Base-by-base conservation (phyloP, 2,888 invertebrate species). In the Odontothrips loti region DNA sequence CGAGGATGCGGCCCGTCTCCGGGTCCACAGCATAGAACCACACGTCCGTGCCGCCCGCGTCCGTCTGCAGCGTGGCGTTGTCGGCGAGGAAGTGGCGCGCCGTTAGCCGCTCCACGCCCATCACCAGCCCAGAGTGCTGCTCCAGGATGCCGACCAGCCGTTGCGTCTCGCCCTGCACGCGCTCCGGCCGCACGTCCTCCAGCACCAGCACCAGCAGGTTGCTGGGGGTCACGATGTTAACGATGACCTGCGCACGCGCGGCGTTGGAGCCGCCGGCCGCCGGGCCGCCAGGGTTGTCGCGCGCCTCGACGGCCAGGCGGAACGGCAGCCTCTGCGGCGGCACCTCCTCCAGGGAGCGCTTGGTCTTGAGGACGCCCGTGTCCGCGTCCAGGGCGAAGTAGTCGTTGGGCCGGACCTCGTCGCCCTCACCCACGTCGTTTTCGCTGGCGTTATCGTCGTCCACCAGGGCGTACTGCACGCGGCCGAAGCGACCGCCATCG, bases 21-120 rank as follows among this genome's bases (percentile, higher is more conserved):
- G 96, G 96, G 88, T 96, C 95, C 3, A 96, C 89, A 0, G 94
- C 90, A 85, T 96, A 96, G 86, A 97, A 92, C 95, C 96, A 96
- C 10, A 96, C 91, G 85, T 96, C 96, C 0, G 96, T 95, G 11
- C 94, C 95, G 10, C 90, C 90, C 0, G 91, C 88, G 86, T 95
- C 93, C 58, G 88, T 88, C 84, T 93, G 93, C 29, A 95, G 87
- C 0, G 94, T 94, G 8, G 94, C 93, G 86, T 95, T 96, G 80
- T 91, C 91, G 17, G 92, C 92, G 15, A 94, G 86, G 84, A 90
- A 92, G 86, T 94, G 93, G 81, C 94, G 90, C 1, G 93, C 91
- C n/a, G 94, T 92, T n/a, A 97, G 89, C 84, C 93, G 93, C 86
- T 97, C 96, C 79, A 97, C 90, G 0, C 96, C 94, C 4, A 95